phyloP scores from a whole-genome alignment of 37 sponge, comb jelly and placozoan species.

The Mnemiopsis leidyi region DNA sequence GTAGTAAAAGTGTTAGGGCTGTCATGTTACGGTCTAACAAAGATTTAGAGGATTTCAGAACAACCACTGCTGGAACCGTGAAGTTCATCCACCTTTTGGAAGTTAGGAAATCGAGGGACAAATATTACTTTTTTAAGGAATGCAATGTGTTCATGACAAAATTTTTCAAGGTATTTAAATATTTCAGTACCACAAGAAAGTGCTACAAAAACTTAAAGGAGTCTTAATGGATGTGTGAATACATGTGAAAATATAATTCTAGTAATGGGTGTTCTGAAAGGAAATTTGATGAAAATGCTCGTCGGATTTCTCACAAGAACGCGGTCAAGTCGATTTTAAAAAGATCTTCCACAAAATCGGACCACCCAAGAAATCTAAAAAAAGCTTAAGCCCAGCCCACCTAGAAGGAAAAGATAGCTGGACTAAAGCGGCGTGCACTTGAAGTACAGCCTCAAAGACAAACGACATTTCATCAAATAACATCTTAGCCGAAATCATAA shows the following conservation, averaged over 20 bases:
- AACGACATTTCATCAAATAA: background rate
- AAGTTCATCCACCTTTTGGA: background rate
- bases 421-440: background rate
- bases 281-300: background rate
- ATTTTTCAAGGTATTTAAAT: background rate
- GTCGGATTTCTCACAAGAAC: background rate
- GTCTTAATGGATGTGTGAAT: background rate
- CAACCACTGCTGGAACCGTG: background rate
- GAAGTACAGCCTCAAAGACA: background rate
- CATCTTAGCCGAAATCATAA: slow-evolving; percentile 48
- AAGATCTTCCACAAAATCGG: background rate
- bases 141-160: too few relatives aligned
- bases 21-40: slow-evolving; percentile 53
- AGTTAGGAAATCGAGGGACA: background rate
- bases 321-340: background rate
- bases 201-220: too few relatives aligned
- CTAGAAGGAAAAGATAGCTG: background rate
- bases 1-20: background rate
- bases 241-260: background rate
- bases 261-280: background rate
- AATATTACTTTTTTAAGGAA: too few relatives aligned
- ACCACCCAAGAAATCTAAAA: background rate
- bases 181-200: too few relatives aligned
- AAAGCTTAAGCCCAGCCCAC: background rate
- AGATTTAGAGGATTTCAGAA: slow-evolving; percentile 41